Evolutionary conservation across 2,113 vertebrate species (phyloP).

Genomic region (Fulmarus glacialis): DNA sequence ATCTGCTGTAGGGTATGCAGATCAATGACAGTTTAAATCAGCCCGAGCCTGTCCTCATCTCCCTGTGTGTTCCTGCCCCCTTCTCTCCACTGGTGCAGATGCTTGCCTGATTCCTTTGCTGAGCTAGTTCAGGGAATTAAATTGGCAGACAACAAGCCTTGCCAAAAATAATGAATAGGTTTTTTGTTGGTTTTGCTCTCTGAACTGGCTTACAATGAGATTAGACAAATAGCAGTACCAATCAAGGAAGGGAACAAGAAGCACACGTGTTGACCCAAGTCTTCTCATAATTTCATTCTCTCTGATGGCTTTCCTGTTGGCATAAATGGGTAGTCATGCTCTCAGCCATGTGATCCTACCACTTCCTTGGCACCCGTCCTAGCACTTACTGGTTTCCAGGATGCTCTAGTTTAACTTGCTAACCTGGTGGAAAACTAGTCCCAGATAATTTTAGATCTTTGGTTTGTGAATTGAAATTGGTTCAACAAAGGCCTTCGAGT

Average conservation of each 20-base stretch:
- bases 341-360: neutral
- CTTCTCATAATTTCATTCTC: slow-evolving; percentile 17
- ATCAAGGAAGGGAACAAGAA: slow-evolving; percentile 2
- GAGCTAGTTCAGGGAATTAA: slow-evolving; percentile 9
- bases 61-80: slow-evolving; percentile 40
- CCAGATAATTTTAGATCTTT: neutral
- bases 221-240: slow-evolving; percentile 27
- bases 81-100: neutral
- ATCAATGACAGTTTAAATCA: slow-evolving; percentile 56
- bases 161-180: slow-evolving; percentile 10
- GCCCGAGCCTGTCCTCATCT: neutral
- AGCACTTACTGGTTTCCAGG: neutral
- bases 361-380: neutral
- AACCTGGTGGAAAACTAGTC: neutral
- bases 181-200: slow-evolving; percentile 49
- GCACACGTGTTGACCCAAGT: neutral
- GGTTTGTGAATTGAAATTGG: neutral
- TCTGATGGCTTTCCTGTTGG: neutral
- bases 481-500: neutral
- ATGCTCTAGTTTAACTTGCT: neutral
- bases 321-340: neutral
- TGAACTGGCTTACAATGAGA: slow-evolving; percentile 2
- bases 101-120: slow-evolving; percentile 22
- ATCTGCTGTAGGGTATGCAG: slow-evolving; percentile 47
- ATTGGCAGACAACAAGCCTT: slow-evolving; percentile 16